Base-by-base conservation (phyloP, 1,140 invertebrate genomes). In the Nephila pilipes region DNA sequence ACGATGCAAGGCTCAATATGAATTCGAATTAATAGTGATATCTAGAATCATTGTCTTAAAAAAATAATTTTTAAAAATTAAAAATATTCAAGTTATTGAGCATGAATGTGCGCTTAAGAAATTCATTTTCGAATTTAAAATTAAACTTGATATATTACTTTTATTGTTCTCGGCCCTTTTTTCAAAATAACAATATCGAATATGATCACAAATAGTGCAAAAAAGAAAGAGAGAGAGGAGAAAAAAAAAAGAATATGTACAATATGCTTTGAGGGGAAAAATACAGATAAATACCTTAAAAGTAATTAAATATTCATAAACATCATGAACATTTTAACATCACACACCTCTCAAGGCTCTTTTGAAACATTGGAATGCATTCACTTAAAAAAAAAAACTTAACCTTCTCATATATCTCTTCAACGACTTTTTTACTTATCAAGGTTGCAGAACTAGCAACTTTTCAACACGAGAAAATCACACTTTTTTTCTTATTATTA, bases 181-280 rank as follows among this genome's bases (percentile, higher is more conserved):
- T 46, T 46, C 2, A 46, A 46, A 46, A 46, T 10, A 46, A 46
- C 6, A 46, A 46, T 10, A 46, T 46, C 12, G 46, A 46, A 4
- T 10, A 46, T 46, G 6, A 46, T 46, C 46, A 46, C 12, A 46
- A 10, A 10, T 46, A 46, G 46, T 10, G 12, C 46, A 46, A 46
- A 46, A 46, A 46, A 46, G 8, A 5, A 46, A 8, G 4, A 46
- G 38, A 46, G 38, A 46, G n/a, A n/a, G n/a, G n/a, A n/a, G n/a
- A 65, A 65, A 65, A 65, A 25, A 65, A 65, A 65, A 12, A 65
- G 63, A 10, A 65, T 65, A 65, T 65, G 25, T 65, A 65, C 63
- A 65, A 10, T 25, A 65, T 25, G 25, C 2, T 65, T 29, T 25
- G 22, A 29, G 38, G 8, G 12, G 1, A 46, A 25, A 65, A 65